These are phyloP conservation scores for Calonectris borealis DNA, from an alignment of 2,113 vertebrate species.

Conservation along the genomic window DNA sequence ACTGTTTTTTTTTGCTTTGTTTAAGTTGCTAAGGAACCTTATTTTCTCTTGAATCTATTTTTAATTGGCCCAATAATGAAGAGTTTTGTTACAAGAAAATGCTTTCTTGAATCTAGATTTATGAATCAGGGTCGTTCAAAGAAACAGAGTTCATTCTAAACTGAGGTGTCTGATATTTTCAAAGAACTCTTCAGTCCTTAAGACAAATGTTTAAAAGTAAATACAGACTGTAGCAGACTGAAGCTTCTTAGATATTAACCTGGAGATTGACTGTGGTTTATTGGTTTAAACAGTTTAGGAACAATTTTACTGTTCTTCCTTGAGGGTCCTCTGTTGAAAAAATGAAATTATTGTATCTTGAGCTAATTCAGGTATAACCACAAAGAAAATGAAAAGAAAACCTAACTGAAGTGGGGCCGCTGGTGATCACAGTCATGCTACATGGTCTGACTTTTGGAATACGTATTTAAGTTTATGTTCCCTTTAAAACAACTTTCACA, in stretches of 20 bases:
- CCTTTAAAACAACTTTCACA: neutral
- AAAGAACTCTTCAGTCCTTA: neutral
- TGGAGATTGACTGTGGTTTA: neutral
- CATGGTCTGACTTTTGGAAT: neutral
- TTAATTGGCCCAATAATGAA: neutral
- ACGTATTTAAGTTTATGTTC: neutral
- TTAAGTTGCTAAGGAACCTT: conserved; percentile 20
- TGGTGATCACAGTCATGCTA: neutral
- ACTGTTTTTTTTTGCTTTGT: neutral
- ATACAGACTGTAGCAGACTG: neutral
- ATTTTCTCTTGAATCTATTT: conserved; percentile 27
- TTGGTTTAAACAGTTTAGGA: neutral
- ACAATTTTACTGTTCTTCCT: neutral
- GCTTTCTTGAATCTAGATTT: neutral
- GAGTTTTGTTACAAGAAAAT: neutral
- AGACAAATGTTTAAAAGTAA: neutral
- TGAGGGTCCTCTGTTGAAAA: neutral
- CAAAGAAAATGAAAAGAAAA: neutral
- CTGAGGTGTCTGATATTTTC: neutral
- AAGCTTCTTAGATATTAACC: neutral
- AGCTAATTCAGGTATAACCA: neutral
- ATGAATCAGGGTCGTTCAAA: neutral
- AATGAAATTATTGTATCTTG: neutral
- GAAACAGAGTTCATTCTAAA: neutral
- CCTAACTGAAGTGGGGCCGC: neutral